Percentiles rank a stretch among this genome's conserved stretches.
These are phyloP conservation scores for Acronicta aceris DNA, from an alignment of 2,888 invertebrate species.

Conservation along the genomic window DNA sequence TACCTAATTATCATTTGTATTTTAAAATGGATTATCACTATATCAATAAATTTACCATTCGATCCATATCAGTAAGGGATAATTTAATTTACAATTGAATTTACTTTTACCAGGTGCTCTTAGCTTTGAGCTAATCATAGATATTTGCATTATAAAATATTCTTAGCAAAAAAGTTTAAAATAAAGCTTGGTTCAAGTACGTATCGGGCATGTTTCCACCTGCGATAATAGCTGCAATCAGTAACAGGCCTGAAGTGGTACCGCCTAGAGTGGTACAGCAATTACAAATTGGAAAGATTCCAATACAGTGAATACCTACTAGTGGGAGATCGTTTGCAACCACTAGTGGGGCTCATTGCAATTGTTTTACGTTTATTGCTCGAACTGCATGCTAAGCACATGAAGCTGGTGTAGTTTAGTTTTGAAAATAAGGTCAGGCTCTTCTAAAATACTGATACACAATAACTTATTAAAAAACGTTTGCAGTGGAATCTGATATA, in stretches of 20 bases:
- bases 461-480: too few species aligned
- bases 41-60: too few species aligned
- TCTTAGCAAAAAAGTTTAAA: conserved; percentile 16
- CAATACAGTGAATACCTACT: conserved; percentile 30
- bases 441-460: too few species aligned
- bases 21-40: too few species aligned
- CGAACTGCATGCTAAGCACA: neutral
- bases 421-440: neutral
- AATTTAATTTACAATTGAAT: too few species aligned
- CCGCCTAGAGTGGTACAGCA: conserved; percentile 22
- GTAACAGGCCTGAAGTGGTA: conserved; percentile 43
- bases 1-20: too few species aligned
- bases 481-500: too few species aligned
- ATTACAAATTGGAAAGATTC: conserved; percentile 53
- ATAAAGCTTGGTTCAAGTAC: conserved; percentile 7
- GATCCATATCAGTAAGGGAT: too few species aligned
- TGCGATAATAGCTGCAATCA: conserved; percentile 45
- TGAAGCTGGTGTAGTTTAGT: neutral
- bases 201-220: conserved; percentile 42
- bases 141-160: neutral
- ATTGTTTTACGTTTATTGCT: conserved; percentile 41
- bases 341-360: conserved; percentile 15
- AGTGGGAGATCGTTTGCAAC: conserved; percentile 36
- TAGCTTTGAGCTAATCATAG: too few species aligned
- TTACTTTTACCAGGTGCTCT: too few species aligned